Conservation (phyloP, 2,113 vertebrate genomes). For the Trochalopteron elliotii region DNA sequence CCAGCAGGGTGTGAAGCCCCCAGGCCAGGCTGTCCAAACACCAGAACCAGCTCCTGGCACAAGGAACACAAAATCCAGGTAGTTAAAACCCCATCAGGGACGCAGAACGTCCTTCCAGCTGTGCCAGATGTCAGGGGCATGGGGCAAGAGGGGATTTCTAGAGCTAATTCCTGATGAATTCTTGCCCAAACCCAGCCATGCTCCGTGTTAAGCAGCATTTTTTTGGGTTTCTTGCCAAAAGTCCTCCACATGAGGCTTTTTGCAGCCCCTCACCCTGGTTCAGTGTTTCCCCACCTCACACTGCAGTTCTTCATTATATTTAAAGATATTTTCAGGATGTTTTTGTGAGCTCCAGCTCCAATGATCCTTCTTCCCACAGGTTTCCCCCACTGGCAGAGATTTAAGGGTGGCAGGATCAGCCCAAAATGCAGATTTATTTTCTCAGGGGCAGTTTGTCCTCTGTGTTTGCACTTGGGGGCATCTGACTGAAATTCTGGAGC, state of each 20-base stretch:
- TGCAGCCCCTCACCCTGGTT: not conserved
- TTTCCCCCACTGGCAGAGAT: not conserved
- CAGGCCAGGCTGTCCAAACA: not conserved
- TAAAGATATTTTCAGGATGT: not conserved
- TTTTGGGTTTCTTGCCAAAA: not conserved
- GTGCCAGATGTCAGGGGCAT: not conserved
- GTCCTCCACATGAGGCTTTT: not conserved
- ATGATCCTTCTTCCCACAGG: not conserved
- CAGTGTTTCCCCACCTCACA: not conserved
- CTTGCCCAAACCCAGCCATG: not conserved
- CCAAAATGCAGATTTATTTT: not conserved
- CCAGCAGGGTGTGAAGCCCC: not conserved
- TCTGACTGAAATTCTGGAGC: not conserved
- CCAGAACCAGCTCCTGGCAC: not conserved
- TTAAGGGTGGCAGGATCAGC: not conserved
- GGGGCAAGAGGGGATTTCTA: not conserved
- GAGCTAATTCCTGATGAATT: not conserved
- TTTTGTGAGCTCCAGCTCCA: not conserved
- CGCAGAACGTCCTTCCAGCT: not conserved
- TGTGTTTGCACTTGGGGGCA: not conserved
- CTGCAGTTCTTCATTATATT: not conserved
- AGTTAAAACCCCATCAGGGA: not conserved
- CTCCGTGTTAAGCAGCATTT: not conserved
- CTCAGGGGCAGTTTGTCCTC: not conserved
- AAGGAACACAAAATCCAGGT: accelerated